Conservation (phyloP, 2,113 vertebrate genomes). For the Acrocephalus arundinaceus region DNA sequence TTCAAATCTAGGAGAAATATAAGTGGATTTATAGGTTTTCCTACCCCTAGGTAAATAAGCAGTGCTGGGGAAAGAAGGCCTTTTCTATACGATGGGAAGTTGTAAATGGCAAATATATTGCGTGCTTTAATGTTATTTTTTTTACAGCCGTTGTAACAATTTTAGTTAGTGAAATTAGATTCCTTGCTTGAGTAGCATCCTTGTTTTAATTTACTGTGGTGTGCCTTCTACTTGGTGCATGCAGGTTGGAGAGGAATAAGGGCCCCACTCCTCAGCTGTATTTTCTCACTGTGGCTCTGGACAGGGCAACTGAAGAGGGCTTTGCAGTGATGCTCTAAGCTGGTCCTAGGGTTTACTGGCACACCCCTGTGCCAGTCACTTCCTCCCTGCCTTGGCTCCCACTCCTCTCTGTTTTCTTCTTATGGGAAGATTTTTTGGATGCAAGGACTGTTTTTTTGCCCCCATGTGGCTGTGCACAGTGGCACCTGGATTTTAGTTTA, state of each 20-base stretch:
- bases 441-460: not conserved
- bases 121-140: not conserved
- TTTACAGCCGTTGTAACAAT: not conserved
- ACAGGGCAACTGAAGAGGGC: not conserved
- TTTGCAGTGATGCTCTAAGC: not conserved
- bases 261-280: fast-evolving
- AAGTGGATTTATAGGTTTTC: not conserved
- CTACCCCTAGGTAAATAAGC: not conserved
- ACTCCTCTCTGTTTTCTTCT: not conserved
- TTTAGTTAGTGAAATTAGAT: conserved; percentile 21
- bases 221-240: fast-evolving
- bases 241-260: not conserved
- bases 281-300: not conserved
- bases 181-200: conserved; percentile 9
- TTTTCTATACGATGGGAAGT: fast-evolving
- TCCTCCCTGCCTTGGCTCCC: not conserved
- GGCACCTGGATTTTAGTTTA: not conserved
- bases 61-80: not conserved
- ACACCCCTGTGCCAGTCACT: not conserved
- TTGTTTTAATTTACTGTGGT: conserved; percentile 22
- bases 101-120: not conserved
- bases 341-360: not conserved
- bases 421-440: not conserved
- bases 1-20: not conserved
- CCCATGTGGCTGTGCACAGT: not conserved